Evolutionary conservation across 2,888 invertebrate genomes (phyloP), one percentile per base, ranked within the genome.

Genomic region (Patella ulyssiponensis): DNA sequence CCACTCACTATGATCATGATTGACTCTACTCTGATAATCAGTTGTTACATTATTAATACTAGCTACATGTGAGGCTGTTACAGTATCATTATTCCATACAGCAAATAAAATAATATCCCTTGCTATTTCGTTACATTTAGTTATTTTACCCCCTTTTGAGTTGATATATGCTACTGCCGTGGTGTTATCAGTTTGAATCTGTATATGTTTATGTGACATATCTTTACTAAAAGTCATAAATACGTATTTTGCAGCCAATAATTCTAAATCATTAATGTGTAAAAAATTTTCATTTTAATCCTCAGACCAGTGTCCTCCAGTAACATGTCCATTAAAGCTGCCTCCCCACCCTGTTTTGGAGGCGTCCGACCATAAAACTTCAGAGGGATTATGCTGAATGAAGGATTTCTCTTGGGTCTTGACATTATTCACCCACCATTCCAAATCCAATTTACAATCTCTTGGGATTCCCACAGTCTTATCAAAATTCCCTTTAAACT

Each of bases 1-100:
- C 77, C 77, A 77, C 69, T 77, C 77, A 12, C 7, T 5, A 58
- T 58, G 17, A 15, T 23, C 58, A 15, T 64, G 51, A 20, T 33
- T 23, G 0, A 5, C 51, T 23, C 77, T 69, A 53, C 74, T 74
- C 52, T 51, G 12, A 14, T 20, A 3, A 54, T 77, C 77, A 12
- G 77, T 70, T 17, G 56, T 69, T 9, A 53, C 51, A 56, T 74
- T 77, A 9, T n/a, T n/a, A 20, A 52, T 52, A 15, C 77, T 70
- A 15, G 74, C 51, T 23, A 77, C 1, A 5, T 77, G 73, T 17
- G 73, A 20, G 12, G 74, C 73, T 52, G 58, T 51, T 9, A 77
- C 12, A 33, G 17, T 64, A 53, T 74, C 52, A 11, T 70, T 20
- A 17, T 52, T 77, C 1, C n/a, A 5, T 11, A 69, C 74, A 20